Conservation (phyloP, 2,113 vertebrate genomes). For the Halichoerus grypus region DNA sequence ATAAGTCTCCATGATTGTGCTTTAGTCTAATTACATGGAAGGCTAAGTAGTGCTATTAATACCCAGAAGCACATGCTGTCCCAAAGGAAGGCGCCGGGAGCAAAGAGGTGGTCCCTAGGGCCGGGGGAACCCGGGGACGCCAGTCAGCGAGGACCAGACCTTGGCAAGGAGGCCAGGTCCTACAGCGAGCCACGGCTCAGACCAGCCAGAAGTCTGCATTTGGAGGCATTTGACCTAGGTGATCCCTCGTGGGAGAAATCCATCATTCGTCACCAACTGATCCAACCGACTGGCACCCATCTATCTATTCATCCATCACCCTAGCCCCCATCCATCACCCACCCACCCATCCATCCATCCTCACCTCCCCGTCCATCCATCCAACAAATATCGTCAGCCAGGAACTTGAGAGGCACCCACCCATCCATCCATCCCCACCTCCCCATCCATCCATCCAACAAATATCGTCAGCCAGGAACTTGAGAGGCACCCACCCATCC, state of each 20-base stretch:
- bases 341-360: neutral
- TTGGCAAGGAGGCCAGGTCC: neutral
- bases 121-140: accelerated
- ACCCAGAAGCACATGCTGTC: neutral
- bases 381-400: neutral
- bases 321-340: too few relatives aligned
- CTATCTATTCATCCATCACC: neutral
- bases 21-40: constrained; percentile 57
- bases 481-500: neutral
- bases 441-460: neutral
- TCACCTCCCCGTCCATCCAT: neutral
- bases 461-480: neutral
- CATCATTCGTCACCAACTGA: neutral
- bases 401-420: neutral
- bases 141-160: neutral
- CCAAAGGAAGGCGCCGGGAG: neutral
- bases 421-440: neutral
- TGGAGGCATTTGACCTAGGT: neutral
- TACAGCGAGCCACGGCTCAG: accelerated
- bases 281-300: neutral
- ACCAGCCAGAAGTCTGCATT: neutral
- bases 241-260: neutral
- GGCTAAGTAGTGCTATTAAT: constrained; percentile 59
- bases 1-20: constrained; percentile 20
- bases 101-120: neutral